These are phyloP conservation scores for Unio pictorum DNA, from an alignment of 2,888 invertebrate species.

Conservation along the genomic window DNA sequence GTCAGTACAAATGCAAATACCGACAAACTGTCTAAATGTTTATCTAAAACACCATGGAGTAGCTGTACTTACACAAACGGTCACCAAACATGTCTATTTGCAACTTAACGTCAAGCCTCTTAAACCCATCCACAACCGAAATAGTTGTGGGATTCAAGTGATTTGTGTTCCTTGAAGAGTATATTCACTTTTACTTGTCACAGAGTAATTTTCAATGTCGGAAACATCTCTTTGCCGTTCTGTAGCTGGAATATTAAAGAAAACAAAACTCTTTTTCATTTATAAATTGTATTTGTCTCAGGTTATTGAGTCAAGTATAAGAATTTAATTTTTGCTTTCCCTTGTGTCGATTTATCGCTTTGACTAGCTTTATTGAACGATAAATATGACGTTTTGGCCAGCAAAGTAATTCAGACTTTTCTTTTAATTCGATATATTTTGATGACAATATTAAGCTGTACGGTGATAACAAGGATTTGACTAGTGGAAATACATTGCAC, in stretches of 20 bases:
- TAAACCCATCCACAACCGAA: background rate
- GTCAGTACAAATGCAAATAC: too few relatives aligned
- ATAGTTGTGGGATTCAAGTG: too few relatives aligned
- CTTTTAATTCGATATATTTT: too few relatives aligned
- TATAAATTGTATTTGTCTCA: slow-evolving; percentile 2
- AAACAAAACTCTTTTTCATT: background rate
- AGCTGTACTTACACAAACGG: slow-evolving; percentile 7
- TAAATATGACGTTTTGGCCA: too few relatives aligned
- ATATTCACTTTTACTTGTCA: slow-evolving; percentile 12
- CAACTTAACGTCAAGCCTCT: slow-evolving; percentile 8
- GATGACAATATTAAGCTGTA: too few relatives aligned
- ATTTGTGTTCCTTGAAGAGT: background rate
- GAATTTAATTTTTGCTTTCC: too few relatives aligned
- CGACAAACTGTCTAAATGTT: too few relatives aligned
- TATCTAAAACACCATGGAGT: background rate
- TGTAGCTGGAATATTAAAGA: slow-evolving; percentile 5
- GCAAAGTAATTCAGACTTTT: too few relatives aligned
- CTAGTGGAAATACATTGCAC: too few relatives aligned
- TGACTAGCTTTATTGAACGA: too few relatives aligned
- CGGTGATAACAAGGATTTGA: too few relatives aligned
- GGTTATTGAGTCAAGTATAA: background rate
- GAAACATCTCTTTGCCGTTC: slow-evolving; percentile 3
- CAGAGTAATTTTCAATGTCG: slow-evolving; percentile 12
- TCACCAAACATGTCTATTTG: slow-evolving; percentile 6
- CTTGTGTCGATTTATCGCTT: too few relatives aligned